Conservation (phyloP, 2,797 vertebrate species). For the Orestias chungarensis region DNA sequence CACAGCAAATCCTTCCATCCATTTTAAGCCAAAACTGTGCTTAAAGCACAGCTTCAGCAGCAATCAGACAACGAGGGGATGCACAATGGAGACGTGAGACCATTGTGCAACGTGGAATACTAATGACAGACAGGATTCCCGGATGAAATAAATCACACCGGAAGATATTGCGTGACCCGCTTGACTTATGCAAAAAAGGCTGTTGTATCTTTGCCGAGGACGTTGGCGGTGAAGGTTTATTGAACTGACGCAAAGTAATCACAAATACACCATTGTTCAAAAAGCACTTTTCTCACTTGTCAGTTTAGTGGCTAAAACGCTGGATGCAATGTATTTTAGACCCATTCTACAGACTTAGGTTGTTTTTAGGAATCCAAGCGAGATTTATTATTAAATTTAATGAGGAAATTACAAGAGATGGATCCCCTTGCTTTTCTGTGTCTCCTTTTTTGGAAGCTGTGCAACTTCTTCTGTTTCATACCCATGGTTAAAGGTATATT, state of each 20-base stretch:
- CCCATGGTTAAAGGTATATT: slow-evolving; percentile 25
- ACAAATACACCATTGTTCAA: slow-evolving; percentile 44
- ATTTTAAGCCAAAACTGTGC: slow-evolving; percentile 26
- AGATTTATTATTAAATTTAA: slow-evolving; percentile 10
- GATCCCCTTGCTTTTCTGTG: background rate
- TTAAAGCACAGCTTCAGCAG: slow-evolving; percentile 38
- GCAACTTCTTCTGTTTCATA: background rate
- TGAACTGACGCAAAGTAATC: slow-evolving; percentile 57
- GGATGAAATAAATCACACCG: slow-evolving; percentile 63
- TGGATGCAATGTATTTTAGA: slow-evolving; percentile 25
- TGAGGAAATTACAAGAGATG: slow-evolving; percentile 30
- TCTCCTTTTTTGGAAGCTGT: background rate
- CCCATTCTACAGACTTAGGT: slow-evolving; percentile 10
- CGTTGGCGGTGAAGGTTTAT: slow-evolving; percentile 59
- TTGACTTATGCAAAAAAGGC: slow-evolving; percentile 54
- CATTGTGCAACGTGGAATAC: slow-evolving; percentile 50
- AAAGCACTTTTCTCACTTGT: slow-evolving; percentile 63
- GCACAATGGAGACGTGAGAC: slow-evolving; percentile 38
- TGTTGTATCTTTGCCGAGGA: slow-evolving; percentile 48
- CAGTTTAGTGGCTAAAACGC: slow-evolving; percentile 56
- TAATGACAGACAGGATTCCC: slow-evolving; percentile 40
- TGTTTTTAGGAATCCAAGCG: slow-evolving; percentile 23
- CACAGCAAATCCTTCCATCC: background rate
- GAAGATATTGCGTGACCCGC: slow-evolving; percentile 37
- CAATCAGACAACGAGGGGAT: slow-evolving; percentile 20